Base-by-base conservation (phyloP, 2,888 invertebrate genomes). In the Oscheius myriophilus region DNA sequence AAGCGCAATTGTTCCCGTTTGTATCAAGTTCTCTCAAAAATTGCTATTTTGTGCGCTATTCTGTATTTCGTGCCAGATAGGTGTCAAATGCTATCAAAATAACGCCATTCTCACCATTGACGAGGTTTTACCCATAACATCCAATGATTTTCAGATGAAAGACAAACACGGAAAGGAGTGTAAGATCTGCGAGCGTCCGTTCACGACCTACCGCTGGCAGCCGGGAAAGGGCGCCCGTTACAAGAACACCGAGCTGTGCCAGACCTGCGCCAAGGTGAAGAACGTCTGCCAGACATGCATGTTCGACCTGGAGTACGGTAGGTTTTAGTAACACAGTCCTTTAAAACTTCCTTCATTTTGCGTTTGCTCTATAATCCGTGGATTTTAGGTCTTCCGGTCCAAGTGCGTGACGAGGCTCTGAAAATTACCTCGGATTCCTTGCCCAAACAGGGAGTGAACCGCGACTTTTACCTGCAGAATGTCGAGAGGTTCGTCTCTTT, bases 221-320 rank as follows among this genome's bases (percentile, higher is more conserved):
- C 96, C 96, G 0, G 96, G 96, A 25, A 94, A 7, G 90, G 93
- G 81, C 69, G 75, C 79, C 66, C 67, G 73, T 55, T 96, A 94
- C 87, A 96, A 96, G 89, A 95, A 95, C 87, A 95, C 95, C 0
- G 96, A 96, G 89, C 92, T 96, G 21, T 96, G 96, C 87, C 95
- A 96, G 87, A 95, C 95, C 0, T 96, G 96, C 87, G 92, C 93
- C 63, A 92, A 95, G 85, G 87, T 95, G 72, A 96, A 96, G 87
- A 96, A 96, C 88, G 94, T 95, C 25, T 96, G 96, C 87, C 96
- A 96, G 87, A 96, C 96, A 0, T 96, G 96, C 88, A 89, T 96
- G 26, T 88, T 96, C 57, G 96, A 96, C 88, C 90, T 96, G 72
- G 95, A 96, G 87, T 96, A 94, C 89, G 96, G 89, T 89, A 73